phyloP scores from a whole-genome alignment of 2,888 invertebrate genomes.

The Drosophila suboccidentalis region DNA sequence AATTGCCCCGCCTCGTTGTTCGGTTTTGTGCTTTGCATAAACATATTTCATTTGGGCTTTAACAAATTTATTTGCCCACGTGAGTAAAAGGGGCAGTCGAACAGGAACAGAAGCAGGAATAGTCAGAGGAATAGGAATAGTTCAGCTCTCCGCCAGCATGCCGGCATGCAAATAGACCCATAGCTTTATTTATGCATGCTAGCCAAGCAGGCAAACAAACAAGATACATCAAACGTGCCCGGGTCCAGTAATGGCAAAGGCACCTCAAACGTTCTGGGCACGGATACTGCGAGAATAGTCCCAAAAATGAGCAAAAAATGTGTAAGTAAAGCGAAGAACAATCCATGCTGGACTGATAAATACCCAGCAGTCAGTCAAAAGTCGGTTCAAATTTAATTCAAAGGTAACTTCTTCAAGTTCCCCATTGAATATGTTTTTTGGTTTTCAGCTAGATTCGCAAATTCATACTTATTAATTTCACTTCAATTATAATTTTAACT shows the following conservation, averaged over 20 bases:
- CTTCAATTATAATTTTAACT: background rate
- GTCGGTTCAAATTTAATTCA: too few species aligned
- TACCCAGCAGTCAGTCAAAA: background rate
- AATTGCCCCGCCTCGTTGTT: slow-evolving; percentile 43
- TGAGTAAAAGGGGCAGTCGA: slow-evolving; percentile 37
- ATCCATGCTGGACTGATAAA: background rate
- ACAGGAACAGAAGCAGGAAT: background rate
- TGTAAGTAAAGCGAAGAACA: background rate
- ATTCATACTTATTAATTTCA: background rate
- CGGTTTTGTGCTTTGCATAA: slow-evolving; percentile 56
- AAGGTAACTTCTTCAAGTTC: too few species aligned
- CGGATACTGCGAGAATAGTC: slow-evolving; percentile 26
- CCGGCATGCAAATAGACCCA: slow-evolving; percentile 61
- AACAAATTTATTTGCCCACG: slow-evolving; percentile 72
- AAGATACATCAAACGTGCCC: slow-evolving; percentile 69
- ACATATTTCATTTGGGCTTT: slow-evolving; percentile 71
- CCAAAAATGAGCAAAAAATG: slow-evolving; percentile 21
- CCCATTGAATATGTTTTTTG: too few species aligned
- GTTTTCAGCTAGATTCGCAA: too few species aligned
- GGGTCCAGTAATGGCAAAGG: slow-evolving; percentile 40
- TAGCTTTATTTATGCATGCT: slow-evolving; percentile 68
- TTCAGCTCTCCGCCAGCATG: slow-evolving; percentile 21
- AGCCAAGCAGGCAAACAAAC: slow-evolving; percentile 53
- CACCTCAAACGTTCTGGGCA: slow-evolving; percentile 31
- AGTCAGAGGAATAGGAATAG: too few species aligned